These are phyloP conservation scores for Diabrotica virgifera DNA, from an alignment of 1,140 invertebrate species.

Conservation along the genomic window DNA sequence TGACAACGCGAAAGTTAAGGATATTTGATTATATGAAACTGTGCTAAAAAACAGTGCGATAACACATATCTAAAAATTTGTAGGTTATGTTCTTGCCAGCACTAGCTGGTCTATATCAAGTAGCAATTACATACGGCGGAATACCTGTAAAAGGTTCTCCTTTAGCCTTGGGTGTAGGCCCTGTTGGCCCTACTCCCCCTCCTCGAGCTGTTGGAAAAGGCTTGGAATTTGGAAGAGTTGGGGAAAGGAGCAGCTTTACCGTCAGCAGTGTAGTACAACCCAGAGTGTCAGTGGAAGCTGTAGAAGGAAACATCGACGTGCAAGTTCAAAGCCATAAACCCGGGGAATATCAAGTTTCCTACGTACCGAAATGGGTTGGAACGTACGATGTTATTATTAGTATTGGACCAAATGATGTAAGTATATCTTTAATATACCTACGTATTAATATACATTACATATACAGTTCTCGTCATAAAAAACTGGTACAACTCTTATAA, in stretches of 20 bases:
- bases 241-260: slow-evolving; percentile 70
- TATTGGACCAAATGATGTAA: slow-evolving; percentile 47
- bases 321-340: slow-evolving; percentile 46
- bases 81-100: slow-evolving; percentile 83
- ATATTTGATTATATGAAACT: no score
- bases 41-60: no score
- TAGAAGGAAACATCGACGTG: slow-evolving; percentile 44
- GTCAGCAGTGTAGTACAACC: slow-evolving; percentile 59
- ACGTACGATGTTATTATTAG: slow-evolving; percentile 65
- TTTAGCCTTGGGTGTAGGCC: slow-evolving; percentile 57
- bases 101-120: slow-evolving; percentile 84
- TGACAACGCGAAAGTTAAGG: no score
- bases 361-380: slow-evolving; percentile 68
- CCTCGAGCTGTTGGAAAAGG: slow-evolving; percentile 59
- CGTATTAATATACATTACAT: neutral
- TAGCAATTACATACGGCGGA: slow-evolving; percentile 85
- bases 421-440: slow-evolving; percentile 15
- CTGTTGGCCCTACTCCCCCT: slow-evolving; percentile 45
- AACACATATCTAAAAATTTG: neutral
- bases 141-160: slow-evolving; percentile 60
- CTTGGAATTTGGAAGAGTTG: slow-evolving; percentile 66
- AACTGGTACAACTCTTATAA: no score
- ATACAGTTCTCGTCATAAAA: neutral
- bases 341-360: slow-evolving; percentile 57
- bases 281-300: slow-evolving; percentile 48